These are phyloP conservation scores for Phainopepla nitens DNA, from an alignment of 2,113 vertebrate genomes.

Conservation along the genomic window DNA sequence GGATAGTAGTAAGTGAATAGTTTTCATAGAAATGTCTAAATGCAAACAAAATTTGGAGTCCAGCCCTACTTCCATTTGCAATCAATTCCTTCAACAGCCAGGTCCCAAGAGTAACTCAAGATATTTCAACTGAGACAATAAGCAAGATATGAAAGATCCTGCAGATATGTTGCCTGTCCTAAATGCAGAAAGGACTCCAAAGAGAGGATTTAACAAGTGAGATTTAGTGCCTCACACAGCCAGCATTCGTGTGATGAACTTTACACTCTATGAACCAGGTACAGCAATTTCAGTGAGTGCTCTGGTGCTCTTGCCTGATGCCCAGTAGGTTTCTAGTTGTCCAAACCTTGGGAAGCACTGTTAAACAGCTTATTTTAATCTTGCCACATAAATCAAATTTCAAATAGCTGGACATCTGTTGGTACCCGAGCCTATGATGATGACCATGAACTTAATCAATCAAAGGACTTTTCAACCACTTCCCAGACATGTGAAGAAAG, in stretches of 20 bases:
- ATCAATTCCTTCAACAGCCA: neutral
- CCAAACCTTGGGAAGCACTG: neutral
- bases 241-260: neutral
- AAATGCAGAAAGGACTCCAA: neutral
- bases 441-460: neutral
- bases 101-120: neutral
- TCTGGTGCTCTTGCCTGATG: neutral
- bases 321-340: neutral
- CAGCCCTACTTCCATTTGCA: neutral
- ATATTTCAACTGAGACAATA: neutral
- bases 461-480: neutral
- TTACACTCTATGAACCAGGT: neutral
- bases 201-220: neutral
- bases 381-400: neutral
- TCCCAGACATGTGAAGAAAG: neutral
- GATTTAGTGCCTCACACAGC: neutral
- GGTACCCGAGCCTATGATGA: neutral
- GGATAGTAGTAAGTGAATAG: neutral
- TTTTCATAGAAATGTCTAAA: neutral
- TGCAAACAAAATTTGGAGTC: neutral
- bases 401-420: neutral
- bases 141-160: neutral
- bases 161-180: neutral
- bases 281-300: neutral
- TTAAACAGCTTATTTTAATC: neutral